Base-by-base conservation (phyloP, 2,113 vertebrate species). In the Podarcis raffonei region DNA sequence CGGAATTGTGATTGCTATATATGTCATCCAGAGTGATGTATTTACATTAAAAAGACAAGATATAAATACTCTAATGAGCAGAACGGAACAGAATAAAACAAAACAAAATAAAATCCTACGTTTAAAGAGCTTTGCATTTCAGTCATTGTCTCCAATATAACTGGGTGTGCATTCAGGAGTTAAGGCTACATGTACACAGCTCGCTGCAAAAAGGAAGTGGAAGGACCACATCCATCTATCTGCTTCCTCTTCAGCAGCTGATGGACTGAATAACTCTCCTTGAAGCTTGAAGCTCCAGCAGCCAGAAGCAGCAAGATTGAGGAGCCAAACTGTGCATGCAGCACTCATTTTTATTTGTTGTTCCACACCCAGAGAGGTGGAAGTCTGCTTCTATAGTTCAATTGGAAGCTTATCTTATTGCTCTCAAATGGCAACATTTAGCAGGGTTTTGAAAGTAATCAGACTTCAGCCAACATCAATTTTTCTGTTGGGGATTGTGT, bases 381-480 rank as follows among this genome's bases (percentile, higher is more conserved):
- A 78, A 78, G 25, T 25, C 39, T 78, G 39, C 42, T 48, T 25
- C 11, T 42, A 72, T 68, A 12, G 6, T 91, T 88, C 37, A 25
- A 59, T 71, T 48, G 71, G 9, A 72, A 86, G 85, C 59, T 30
- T 81, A 0, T 68, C 88, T 90, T 80, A 6, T 3, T 48, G 30
- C 32, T 80, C 80, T 86, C n/a, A 13, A 15, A 84, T 11, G 35
- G 8, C 35, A 66, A 71, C 72, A 74, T 81, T 87, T 87, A 9
- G 0, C 81, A 66, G 85, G 81, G 66, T 92, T 7, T 7, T 9
- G 12, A 25, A 39, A 6, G 53, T 62, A 22, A 22, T 2, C 0
- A 12, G 35, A 86, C 86, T 32, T 4, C 0, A 0, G 74, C 0
- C 1, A 65, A 1, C 39, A 0, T 69, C 37, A 68, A 13, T 77